These are phyloP conservation scores for Isurus oxyrinchus DNA, from an alignment of 2,113 vertebrate genomes.

Conservation along the genomic window DNA sequence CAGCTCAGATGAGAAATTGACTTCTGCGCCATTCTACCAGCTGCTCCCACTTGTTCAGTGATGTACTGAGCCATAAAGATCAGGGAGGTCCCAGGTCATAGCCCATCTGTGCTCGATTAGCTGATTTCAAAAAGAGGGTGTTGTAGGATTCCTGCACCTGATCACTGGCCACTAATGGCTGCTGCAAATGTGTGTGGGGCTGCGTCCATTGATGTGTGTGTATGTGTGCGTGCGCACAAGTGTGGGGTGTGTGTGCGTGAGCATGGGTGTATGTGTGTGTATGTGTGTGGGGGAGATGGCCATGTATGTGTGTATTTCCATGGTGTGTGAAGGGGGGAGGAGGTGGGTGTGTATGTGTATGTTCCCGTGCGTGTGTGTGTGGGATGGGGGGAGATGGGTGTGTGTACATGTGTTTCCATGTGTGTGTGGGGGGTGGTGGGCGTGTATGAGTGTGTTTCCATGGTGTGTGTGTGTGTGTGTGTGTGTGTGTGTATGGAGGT, in stretches of 20 bases:
- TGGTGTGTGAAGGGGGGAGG: neutral
- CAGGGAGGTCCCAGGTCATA: neutral
- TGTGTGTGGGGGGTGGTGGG: too few species aligned
- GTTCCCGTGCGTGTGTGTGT: too few species aligned
- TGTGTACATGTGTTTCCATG: too few species aligned
- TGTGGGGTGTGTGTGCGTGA: neutral
- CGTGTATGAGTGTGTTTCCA: neutral
- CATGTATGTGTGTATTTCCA: neutral
- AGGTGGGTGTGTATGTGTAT: too few species aligned
- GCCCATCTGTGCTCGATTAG: neutral
- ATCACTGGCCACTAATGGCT: neutral
- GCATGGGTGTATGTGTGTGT: too few species aligned
- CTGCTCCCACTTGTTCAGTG: neutral
- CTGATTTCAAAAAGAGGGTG: neutral
- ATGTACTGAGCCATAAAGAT: neutral
- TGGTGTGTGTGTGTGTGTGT: neutral
- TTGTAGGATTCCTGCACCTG: neutral
- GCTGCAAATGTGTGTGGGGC: neutral
- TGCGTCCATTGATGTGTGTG: neutral
- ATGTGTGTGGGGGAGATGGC: too few species aligned
- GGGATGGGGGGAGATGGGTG: too few species aligned
- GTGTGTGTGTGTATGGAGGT: neutral
- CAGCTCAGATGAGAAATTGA: neutral
- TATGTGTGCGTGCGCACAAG: neutral
- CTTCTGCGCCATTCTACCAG: neutral